phyloP scores from a whole-genome alignment of 2,113 vertebrate species.

The Phaethornis superciliosus region DNA sequence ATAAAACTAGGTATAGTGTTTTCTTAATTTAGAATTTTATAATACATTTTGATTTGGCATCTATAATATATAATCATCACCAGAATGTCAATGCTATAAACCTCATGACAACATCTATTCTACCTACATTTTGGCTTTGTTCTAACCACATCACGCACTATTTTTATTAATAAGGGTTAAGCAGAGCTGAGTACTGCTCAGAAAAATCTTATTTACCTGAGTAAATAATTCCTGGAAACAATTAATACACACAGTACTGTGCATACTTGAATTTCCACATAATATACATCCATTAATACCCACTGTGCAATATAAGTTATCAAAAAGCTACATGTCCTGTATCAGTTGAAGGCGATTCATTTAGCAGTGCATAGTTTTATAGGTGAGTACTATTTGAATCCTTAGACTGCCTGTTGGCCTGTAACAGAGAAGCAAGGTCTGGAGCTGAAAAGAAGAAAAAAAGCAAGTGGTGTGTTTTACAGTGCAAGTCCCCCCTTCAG shows the following conservation, averaged over 20 bases:
- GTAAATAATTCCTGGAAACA: neutral
- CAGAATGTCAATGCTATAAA: constrained; percentile 34
- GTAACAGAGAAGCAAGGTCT: neutral
- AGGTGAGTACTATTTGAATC: neutral
- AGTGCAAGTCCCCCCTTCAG: neutral
- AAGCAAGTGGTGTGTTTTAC: neutral
- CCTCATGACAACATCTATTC: neutral
- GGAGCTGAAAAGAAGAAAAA: neutral
- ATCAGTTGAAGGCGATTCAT: neutral
- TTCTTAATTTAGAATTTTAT: constrained; percentile 32
- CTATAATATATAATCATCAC: constrained; percentile 18
- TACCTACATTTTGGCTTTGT: constrained; percentile 15
- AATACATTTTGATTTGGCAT: constrained; percentile 19
- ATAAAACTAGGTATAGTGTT: neutral
- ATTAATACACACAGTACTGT: neutral
- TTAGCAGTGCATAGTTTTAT: neutral
- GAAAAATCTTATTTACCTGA: neutral
- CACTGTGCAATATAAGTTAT: neutral
- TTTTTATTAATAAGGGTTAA: constrained; percentile 38
- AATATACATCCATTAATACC: neutral
- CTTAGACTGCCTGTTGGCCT: neutral
- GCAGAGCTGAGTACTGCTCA: neutral
- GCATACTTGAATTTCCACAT: neutral
- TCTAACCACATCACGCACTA: neutral
- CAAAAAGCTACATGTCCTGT: neutral